Evolutionary conservation across 2,113 vertebrate species (phyloP), one percentile per base, ranked within the genome.

Genomic region (Hyaena hyaena): DNA sequence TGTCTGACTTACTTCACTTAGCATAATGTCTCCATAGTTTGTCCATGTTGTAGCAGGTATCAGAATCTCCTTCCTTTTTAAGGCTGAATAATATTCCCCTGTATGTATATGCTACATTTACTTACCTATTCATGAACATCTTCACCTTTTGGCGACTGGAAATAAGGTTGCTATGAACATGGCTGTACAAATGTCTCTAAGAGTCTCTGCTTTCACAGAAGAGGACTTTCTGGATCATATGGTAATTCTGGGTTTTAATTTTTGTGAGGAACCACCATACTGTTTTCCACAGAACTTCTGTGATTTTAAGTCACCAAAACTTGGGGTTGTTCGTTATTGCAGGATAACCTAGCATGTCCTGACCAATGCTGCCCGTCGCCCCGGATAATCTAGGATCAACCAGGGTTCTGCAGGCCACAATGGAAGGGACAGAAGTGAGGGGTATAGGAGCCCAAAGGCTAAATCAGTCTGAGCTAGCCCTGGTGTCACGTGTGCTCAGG

Each of bases 221-320:
- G 23, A 50, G 85, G 33, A 26, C 76, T 65, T 82, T 43, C 53
- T 21, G 58, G 63, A 48, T 83, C 24, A 61, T 10, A 69, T 12
- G 2, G n/a, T 68, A 90, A 45, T 63, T 45, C 48, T 66, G 28
- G n/a, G 31, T 84, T 89, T 95, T 95, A n/a, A 35, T 61, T 87
- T 96, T 76, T 76, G 10, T 16, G 24, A 58, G 63, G 53, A 71
- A 21, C 12, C 6, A 21, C 61, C 33, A 50, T 39, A 43, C 26
- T 55, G 23, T 45, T 82, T 93, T 33, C 83, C 73, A 68, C 2
- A 71, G n/a, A 86, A 93, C 31, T 15, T 77, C n/a, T 53, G 8
- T 66, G 50, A 45, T 61, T 94, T 92, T 35, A 66, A 66, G 45
- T 89, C 91, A 63, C 19, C 6, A 4, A 76, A 61, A 61, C n/a